phyloP scores from a whole-genome alignment of 2,113 vertebrate genomes.

The Zapornia atra region DNA sequence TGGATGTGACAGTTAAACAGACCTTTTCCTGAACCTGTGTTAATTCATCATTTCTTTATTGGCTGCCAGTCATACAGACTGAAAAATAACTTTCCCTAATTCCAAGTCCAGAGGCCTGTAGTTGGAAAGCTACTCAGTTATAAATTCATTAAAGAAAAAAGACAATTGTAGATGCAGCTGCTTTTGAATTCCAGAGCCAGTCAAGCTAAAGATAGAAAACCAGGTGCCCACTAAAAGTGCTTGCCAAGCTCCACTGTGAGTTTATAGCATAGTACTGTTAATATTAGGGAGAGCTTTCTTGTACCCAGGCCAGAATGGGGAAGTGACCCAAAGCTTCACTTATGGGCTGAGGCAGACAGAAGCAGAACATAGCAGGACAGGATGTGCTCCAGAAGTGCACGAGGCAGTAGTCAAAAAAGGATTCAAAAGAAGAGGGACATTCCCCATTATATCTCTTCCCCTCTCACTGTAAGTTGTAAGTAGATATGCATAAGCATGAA shows the following conservation, averaged over 20 bases:
- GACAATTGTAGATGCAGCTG: background rate
- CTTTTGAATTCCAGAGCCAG: background rate
- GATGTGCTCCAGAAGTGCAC: accelerated
- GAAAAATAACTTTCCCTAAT: background rate
- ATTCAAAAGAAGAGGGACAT: background rate
- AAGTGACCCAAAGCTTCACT: background rate
- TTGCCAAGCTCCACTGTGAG: background rate
- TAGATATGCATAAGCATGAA: background rate
- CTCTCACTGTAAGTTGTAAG: background rate
- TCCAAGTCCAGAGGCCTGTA: background rate
- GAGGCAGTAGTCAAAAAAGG: background rate
- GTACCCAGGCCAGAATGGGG: background rate
- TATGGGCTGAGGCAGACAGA: background rate
- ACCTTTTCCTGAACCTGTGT: background rate
- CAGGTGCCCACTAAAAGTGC: background rate
- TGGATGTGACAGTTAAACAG: background rate
- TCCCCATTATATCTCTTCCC: background rate
- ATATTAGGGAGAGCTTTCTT: background rate
- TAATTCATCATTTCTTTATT: background rate
- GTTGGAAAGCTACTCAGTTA: background rate
- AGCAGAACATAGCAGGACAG: background rate
- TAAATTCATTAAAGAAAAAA: background rate
- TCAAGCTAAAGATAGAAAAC: background rate
- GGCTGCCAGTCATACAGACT: background rate
- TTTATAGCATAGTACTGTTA: background rate